Percentiles rank a stretch among this genome's conserved stretches.
Conservation (phyloP, 2,888 invertebrate species). For the Eurytoma adleriae region DNA sequence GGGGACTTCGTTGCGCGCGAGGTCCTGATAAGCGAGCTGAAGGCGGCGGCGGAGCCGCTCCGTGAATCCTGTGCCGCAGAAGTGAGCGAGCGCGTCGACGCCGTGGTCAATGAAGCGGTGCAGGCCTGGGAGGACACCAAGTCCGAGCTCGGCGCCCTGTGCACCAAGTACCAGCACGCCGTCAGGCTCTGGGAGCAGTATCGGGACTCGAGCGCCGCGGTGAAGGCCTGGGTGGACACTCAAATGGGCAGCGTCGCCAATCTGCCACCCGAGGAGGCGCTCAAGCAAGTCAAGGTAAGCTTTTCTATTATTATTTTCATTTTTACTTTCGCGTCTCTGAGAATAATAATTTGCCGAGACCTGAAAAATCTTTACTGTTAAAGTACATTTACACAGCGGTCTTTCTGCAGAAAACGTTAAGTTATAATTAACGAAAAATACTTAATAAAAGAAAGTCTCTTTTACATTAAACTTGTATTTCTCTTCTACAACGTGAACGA, state of each 20-base stretch:
- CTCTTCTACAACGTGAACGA: no score
- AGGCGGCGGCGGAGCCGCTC: constrained; percentile 84
- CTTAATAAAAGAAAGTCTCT: no score
- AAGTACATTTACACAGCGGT: no score
- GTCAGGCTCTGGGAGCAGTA: constrained; percentile 89
- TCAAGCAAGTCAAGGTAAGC: constrained; percentile 85
- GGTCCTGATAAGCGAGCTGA: constrained; percentile 84
- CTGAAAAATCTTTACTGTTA: no score
- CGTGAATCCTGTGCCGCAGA: constrained; percentile 83
- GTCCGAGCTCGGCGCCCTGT: constrained; percentile 85
- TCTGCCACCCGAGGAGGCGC: constrained; percentile 84
- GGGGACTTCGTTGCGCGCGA: constrained; percentile 87
- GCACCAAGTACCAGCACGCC: constrained; percentile 87
- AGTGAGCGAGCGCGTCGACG: constrained; percentile 84
- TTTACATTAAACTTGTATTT: no score
- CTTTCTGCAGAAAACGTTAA: no score
- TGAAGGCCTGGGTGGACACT: constrained; percentile 86
- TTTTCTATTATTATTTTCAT: neutral
- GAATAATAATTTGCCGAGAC: no score
- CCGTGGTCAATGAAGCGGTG: constrained; percentile 87
- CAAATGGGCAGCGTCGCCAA: constrained; percentile 85
- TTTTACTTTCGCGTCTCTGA: neutral
- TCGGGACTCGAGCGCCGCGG: constrained; percentile 86
- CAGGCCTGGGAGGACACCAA: constrained; percentile 89
- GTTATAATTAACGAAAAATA: no score